Conservation (phyloP, 2,888 invertebrate genomes). For the Agonopterix subpropinquella region DNA sequence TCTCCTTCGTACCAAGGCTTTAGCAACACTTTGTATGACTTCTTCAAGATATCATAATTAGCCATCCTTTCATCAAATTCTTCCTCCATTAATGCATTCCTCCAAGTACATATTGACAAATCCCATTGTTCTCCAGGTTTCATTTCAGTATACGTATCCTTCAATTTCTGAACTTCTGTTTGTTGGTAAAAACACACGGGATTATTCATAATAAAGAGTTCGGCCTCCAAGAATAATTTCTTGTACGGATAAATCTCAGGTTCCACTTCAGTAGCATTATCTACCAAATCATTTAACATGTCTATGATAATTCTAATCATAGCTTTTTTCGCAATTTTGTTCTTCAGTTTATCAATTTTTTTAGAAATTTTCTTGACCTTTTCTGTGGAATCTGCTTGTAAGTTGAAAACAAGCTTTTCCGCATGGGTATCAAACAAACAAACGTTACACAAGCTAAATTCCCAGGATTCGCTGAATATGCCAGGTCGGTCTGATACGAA, state of each 20-base stretch:
- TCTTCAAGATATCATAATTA: slow-evolving; percentile 40
- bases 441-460: slow-evolving; percentile 56
- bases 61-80: slow-evolving; percentile 54
- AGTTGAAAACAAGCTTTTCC: slow-evolving; percentile 42
- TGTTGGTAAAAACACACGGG: slow-evolving; percentile 64
- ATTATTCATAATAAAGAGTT: slow-evolving; percentile 60
- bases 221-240: slow-evolving; percentile 49
- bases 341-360: slow-evolving; percentile 12
- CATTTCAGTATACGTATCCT: slow-evolving; percentile 44
- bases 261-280: slow-evolving; percentile 28
- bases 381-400: slow-evolving; percentile 50
- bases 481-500: slow-evolving; percentile 56
- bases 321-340: slow-evolving; percentile 27
- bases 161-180: slow-evolving; percentile 52
- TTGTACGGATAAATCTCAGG: slow-evolving; percentile 54
- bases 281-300: slow-evolving; percentile 33
- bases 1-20: slow-evolving; percentile 57
- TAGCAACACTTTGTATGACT: slow-evolving; percentile 39
- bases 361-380: slow-evolving; percentile 25
- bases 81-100: slow-evolving; percentile 46
- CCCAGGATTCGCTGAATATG: slow-evolving; percentile 65
- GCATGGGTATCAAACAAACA: slow-evolving; percentile 41
- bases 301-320: slow-evolving; percentile 27
- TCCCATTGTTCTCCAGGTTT: slow-evolving; percentile 39
- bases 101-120: slow-evolving; percentile 51